These are phyloP conservation scores for Ivindomyrus marchei DNA, from an alignment of 2,113 vertebrate species.

Conservation along the genomic window DNA sequence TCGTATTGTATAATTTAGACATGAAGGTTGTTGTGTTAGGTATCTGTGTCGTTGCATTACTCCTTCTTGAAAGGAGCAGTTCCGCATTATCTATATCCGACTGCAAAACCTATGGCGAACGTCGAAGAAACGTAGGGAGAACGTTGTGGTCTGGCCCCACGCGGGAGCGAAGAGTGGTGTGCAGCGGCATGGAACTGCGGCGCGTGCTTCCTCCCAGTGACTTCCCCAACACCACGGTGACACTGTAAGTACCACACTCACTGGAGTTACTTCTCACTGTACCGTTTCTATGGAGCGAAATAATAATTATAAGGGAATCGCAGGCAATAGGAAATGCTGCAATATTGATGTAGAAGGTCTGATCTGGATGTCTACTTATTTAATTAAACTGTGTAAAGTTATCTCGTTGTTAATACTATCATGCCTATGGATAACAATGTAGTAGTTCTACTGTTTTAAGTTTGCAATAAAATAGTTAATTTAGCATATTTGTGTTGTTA, in stretches of 20 bases:
- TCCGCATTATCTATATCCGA: slow-evolving; percentile 32
- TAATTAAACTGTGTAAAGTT: not conserved
- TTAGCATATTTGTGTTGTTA: not conserved
- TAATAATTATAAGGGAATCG: not conserved
- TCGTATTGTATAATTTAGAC: slow-evolving; percentile 26
- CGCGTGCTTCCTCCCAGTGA: slow-evolving; percentile 68
- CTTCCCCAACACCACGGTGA: slow-evolving; percentile 81
- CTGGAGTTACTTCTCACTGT: not conserved
- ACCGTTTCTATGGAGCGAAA: not conserved
- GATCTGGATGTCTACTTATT: not conserved
- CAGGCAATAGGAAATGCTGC: not conserved
- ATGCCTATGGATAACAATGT: not conserved
- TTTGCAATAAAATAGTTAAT: not conserved
- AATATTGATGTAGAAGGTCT: not conserved
- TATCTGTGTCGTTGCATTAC: slow-evolving; percentile 37
- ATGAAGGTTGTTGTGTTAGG: slow-evolving; percentile 42
- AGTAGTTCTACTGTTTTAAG: not conserved
- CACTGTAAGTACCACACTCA: slow-evolving; percentile 76
- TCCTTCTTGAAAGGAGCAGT: slow-evolving; percentile 41
- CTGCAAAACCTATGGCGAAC: slow-evolving; percentile 56
- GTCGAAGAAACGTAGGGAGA: slow-evolving; percentile 32
- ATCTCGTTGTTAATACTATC: not conserved
- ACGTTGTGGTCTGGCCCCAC: slow-evolving; percentile 36
- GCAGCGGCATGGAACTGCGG: slow-evolving; percentile 80
- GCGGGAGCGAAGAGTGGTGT: slow-evolving; percentile 72